Evolutionary conservation across 2,797 vertebrate species (phyloP).

Genomic region (Onychomys torridus): DNA sequence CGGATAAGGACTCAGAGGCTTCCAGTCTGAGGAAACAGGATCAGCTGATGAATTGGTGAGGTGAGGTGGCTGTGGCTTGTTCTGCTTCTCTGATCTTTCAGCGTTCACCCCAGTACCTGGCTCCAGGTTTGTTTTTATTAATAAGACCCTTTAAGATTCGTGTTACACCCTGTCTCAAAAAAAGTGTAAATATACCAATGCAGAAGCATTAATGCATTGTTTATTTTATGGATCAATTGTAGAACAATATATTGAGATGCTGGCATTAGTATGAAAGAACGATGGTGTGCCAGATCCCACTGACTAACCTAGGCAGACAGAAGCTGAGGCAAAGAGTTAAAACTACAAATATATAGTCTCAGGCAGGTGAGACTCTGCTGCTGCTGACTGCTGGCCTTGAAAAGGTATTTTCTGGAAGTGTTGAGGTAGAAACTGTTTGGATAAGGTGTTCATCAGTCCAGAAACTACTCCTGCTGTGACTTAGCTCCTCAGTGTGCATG

Average conservation of each 20-base stretch:
- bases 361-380: neutral
- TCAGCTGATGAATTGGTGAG: too few relatives aligned
- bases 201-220: slow-evolving; percentile 30
- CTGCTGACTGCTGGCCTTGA: neutral
- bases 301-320: neutral
- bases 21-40: too few relatives aligned
- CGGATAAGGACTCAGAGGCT: too few relatives aligned
- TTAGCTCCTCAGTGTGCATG: neutral
- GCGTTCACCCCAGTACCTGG: too few relatives aligned
- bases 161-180: neutral
- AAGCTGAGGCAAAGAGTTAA: neutral
- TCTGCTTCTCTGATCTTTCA: too few relatives aligned
- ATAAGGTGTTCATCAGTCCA: slow-evolving; percentile 16
- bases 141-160: too few relatives aligned
- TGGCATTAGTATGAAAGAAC: neutral
- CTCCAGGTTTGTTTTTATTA: too few relatives aligned
- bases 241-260: slow-evolving; percentile 30
- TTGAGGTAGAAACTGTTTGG: neutral
- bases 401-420: slow-evolving; percentile 36
- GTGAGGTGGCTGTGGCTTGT: too few relatives aligned
- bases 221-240: slow-evolving; percentile 23
- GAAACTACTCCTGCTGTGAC: slow-evolving; percentile 36
- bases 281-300: neutral
- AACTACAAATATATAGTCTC: neutral
- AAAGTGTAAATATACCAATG: neutral